These are phyloP conservation scores for Leptopilina clavipes DNA, from an alignment of 1,140 invertebrate species.

Conservation along the genomic window DNA sequence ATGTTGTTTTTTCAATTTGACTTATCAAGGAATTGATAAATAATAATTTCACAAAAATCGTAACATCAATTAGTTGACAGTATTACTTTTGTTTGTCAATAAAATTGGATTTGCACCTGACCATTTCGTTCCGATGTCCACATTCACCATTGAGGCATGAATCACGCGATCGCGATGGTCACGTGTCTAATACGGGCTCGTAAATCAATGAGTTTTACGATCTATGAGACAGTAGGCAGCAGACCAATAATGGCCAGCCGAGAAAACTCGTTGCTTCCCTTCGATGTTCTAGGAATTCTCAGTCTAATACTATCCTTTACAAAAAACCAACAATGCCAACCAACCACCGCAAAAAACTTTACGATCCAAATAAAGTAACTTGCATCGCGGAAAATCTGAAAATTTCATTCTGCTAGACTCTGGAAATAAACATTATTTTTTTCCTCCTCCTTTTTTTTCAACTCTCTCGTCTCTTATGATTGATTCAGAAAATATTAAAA, in stretches of 20 bases:
- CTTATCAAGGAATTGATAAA: too few relatives aligned
- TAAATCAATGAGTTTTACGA: conserved; percentile 52
- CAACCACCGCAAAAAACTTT: neutral
- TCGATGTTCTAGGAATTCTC: conserved; percentile 22
- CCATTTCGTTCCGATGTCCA: conserved; percentile 45
- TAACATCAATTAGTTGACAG: conserved; percentile 37
- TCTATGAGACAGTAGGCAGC: conserved; percentile 33
- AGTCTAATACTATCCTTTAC: conserved; percentile 14
- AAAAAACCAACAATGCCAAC: neutral
- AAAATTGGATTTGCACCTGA: conserved; percentile 57
- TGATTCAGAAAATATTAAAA: too few relatives aligned
- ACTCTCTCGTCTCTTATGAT: too few relatives aligned
- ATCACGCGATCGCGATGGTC: conserved; percentile 49
- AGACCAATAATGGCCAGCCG: conserved; percentile 13
- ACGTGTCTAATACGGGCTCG: conserved; percentile 51
- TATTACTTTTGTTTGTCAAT: conserved; percentile 36
- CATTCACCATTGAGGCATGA: conserved; percentile 48
- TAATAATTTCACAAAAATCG: too few relatives aligned
- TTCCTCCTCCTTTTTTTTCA: too few relatives aligned
- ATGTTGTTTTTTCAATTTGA: too few relatives aligned
- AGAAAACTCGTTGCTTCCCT: conserved; percentile 31
- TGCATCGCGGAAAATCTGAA: neutral
- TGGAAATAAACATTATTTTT: too few relatives aligned
- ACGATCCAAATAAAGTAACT: conserved; percentile 8
- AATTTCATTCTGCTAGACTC: neutral